Evolutionary conservation across 1,140 invertebrate species (phyloP), one percentile per base, ranked within the genome.

Genomic region (Coboldia fuscipes): DNA sequence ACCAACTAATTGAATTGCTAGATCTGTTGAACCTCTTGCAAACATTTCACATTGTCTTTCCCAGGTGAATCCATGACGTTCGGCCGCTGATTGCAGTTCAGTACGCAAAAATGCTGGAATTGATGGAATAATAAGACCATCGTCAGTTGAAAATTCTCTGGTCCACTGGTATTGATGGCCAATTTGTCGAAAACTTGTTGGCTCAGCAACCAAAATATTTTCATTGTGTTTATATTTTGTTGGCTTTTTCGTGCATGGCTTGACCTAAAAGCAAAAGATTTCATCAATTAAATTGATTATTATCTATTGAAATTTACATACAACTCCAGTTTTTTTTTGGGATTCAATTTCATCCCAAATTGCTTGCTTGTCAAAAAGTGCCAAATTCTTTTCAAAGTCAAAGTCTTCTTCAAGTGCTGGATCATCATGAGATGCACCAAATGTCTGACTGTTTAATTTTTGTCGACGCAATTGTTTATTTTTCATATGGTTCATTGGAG

Each of bases 371-470:
- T 90, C 77, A 59, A 90, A 90, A 17, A 92, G 57, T 9, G 83
- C 82, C 14, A 90, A 60, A 63, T 90, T 90, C 40, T 83, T 86
- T 52, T 90, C 84, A 67, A 92, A 90, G 63, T 90, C 86, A 65
- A 90, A 92, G 42, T 86, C 81, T 48, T 81, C 67, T 38, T 62
- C 54, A 26, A 61, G 45, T 10, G 62, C 54, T 6, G 53, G 56
- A 37, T 61, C 56, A 34, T 65, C 60, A 2, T 58, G 48, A n/a
- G 58, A 51, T 0, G 56, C 56, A 7, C 62, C 63, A 48, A 67
- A 68, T 2, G 51, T 51, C 21, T 45, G 47, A 33, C 42, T 44
- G n/a, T 47, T 43, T 6, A 45, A 47, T 29, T 41, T 47, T 30
- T 51, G 46, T 1, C 48, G 38, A 7, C 48, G 40, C 15, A 41